A percentile compares a stretch with the other conserved stretches of the same genome.
phyloP scores from a whole-genome alignment of 2,797 vertebrate species.

The Propithecus perrieri region DNA sequence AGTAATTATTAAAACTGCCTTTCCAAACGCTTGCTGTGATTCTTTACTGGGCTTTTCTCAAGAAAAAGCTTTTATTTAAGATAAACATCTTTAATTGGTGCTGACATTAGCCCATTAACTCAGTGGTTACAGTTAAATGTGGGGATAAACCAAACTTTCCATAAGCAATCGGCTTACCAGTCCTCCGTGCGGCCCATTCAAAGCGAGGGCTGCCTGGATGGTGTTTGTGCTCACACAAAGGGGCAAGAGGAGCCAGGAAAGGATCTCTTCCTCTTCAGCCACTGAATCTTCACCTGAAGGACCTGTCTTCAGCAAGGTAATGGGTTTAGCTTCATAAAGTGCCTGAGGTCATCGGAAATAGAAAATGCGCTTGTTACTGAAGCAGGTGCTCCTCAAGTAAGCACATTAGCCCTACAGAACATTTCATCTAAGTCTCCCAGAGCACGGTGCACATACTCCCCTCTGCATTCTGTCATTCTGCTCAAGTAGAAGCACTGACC shows the following conservation, averaged over 20 bases:
- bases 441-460: background rate
- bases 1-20: background rate
- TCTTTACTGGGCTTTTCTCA: conserved; percentile 31
- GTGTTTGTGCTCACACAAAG: background rate
- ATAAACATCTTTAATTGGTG: conserved; percentile 21
- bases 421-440: background rate
- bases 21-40: conserved; percentile 24
- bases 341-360: background rate
- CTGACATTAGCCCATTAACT: conserved; percentile 34
- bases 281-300: background rate
- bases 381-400: background rate
- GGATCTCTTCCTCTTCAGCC: background rate
- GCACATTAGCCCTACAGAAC: background rate
- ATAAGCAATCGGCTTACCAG: background rate
- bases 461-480: background rate
- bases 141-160: background rate
- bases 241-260: background rate
- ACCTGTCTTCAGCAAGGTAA: background rate
- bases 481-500: background rate
- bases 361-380: background rate
- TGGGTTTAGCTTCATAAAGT: background rate
- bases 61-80: conserved; percentile 38
- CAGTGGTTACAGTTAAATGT: conserved; percentile 2
- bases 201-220: background rate
- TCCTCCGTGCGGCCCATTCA: background rate